Percentiles rank a stretch among this genome's conserved stretches.
phyloP scores from a whole-genome alignment of 2,113 vertebrate species.

The Manacus vitellinus region DNA sequence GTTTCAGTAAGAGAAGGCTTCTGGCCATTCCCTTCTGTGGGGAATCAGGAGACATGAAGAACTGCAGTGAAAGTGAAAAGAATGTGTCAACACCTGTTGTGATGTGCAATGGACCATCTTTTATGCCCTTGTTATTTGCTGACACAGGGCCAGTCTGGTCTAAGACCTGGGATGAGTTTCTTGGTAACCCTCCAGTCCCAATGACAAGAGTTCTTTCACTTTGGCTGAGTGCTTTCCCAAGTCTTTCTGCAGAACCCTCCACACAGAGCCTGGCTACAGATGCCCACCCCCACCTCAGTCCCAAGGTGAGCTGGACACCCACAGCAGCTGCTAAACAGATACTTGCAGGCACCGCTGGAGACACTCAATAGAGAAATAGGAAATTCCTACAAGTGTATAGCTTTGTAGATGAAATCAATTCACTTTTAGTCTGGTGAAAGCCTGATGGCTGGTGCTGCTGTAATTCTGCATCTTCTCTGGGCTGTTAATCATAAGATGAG shows the following conservation, averaged over 20 bases:
- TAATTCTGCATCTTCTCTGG: neutral
- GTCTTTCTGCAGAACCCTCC: neutral
- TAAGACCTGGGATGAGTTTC: neutral
- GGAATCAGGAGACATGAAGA: neutral
- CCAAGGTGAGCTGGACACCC: neutral
- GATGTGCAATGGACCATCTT: neutral
- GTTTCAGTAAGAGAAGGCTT: neutral
- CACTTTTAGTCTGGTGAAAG: neutral
- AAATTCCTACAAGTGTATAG: neutral
- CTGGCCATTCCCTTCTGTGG: neutral
- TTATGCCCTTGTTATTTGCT: neutral
- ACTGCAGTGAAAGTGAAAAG: neutral
- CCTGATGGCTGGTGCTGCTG: neutral
- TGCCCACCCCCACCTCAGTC: neutral
- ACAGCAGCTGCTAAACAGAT: neutral
- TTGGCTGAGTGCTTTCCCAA: neutral
- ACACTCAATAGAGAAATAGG: fast-evolving
- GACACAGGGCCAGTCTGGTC: neutral
- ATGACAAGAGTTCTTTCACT: neutral
- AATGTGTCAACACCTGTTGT: neutral
- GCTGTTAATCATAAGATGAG: neutral
- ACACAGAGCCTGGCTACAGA: fast-evolving
- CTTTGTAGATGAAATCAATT: neutral
- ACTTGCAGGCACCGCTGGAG: neutral
- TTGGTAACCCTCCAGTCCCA: neutral